Percentiles rank a stretch among this genome's conserved stretches.
Evolutionary conservation across 2,888 invertebrate genomes (phyloP).

Genomic region (Spodoptera picta): DNA sequence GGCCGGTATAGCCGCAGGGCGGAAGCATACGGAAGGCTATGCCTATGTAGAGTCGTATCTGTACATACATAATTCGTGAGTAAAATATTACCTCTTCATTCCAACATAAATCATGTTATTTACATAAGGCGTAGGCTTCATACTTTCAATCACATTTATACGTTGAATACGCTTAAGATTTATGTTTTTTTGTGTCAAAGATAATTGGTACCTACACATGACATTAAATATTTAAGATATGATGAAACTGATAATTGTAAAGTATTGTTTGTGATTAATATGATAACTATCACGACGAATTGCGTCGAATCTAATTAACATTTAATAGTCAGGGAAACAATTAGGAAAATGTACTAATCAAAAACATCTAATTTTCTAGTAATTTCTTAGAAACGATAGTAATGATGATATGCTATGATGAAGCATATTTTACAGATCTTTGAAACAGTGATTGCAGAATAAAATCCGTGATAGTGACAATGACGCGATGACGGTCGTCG

Average conservation of each 20-base stretch:
- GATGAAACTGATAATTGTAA: too few relatives aligned
- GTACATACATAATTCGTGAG: slow-evolving; percentile 36
- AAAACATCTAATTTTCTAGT: slow-evolving; percentile 1
- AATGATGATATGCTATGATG: slow-evolving; percentile 10
- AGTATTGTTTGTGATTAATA: too few relatives aligned
- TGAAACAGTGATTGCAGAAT: slow-evolving; percentile 13
- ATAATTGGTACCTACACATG: too few relatives aligned
- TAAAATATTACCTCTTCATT: slow-evolving; percentile 32
- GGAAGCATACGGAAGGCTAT: slow-evolving; percentile 49
- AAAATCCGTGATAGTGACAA: slow-evolving; percentile 20
- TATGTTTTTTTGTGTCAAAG: too few relatives aligned
- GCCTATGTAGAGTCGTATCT: slow-evolving; percentile 23
- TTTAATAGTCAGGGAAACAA: too few relatives aligned
- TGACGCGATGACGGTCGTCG: slow-evolving; percentile 36
- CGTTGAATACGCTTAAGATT: too few relatives aligned
- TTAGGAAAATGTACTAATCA: neutral
- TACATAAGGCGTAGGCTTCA: slow-evolving; percentile 8
- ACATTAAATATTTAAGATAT: too few relatives aligned
- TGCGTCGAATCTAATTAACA: too few relatives aligned
- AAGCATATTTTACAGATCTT: slow-evolving; percentile 11
- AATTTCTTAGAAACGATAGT: slow-evolving; percentile 1
- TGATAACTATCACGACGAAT: too few relatives aligned
- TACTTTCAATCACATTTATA: too few relatives aligned
- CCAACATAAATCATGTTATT: slow-evolving; percentile 23
- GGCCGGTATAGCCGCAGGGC: slow-evolving; percentile 26